Evolutionary conservation across 2,888 invertebrate species (phyloP).

Genomic region (Geotrupes spiniger): DNA sequence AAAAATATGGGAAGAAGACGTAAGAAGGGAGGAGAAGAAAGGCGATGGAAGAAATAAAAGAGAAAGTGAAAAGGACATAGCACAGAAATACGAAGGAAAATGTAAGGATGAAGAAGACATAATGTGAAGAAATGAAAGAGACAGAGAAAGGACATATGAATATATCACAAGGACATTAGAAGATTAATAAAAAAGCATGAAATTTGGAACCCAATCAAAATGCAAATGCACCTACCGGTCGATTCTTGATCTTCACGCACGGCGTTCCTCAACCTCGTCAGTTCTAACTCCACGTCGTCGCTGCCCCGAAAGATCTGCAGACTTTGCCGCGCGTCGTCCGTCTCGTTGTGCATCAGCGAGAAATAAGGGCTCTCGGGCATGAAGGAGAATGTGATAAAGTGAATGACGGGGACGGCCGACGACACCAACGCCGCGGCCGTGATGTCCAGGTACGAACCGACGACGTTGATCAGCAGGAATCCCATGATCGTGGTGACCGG

Average conservation of each 20-base stretch:
- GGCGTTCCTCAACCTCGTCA: constrained; percentile 38
- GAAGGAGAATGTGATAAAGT: constrained; percentile 51
- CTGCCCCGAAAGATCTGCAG: constrained; percentile 52
- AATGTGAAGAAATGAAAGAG: too few relatives aligned
- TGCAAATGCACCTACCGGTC: constrained; percentile 44
- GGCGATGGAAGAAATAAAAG: too few relatives aligned
- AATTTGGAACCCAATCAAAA: too few relatives aligned
- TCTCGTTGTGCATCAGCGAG: constrained; percentile 45
- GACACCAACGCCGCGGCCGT: constrained; percentile 52
- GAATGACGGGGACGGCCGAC: constrained; percentile 49
- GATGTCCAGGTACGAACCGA: constrained; percentile 53
- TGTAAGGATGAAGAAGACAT: too few relatives aligned
- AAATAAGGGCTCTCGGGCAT: constrained; percentile 62
- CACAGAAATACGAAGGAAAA: too few relatives aligned
- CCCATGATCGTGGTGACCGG: constrained; percentile 56
- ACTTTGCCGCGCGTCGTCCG: constrained; percentile 51
- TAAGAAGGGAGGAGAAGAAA: too few relatives aligned
- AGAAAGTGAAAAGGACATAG: too few relatives aligned
- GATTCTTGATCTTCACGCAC: constrained; percentile 51
- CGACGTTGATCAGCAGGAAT: constrained; percentile 54
- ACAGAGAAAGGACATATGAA: too few relatives aligned
- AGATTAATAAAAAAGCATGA: too few relatives aligned
- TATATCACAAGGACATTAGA: too few relatives aligned
- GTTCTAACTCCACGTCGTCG: constrained; percentile 51
- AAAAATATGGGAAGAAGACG: too few relatives aligned